Percentiles rank a stretch among this genome's conserved stretches.
Evolutionary conservation across 2,888 invertebrate genomes (phyloP).

Genomic region (Watsonalla binaria): DNA sequence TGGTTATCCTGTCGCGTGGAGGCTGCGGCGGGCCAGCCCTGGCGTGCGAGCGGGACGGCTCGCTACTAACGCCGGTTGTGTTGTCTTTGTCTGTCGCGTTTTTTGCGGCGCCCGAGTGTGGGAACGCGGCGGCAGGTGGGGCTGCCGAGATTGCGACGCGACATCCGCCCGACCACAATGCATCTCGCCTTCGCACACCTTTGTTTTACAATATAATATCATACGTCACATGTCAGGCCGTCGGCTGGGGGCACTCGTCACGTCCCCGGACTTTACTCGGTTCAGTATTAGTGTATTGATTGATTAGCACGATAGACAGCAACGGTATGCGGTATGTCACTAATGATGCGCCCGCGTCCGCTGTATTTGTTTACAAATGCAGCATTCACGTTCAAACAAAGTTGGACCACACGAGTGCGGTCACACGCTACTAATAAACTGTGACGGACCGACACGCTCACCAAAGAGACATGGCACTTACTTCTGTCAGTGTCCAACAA

Average conservation of each 20-base stretch:
- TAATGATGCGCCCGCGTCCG: conserved; percentile 31
- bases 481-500: conserved; percentile 11
- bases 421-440: conserved; percentile 33
- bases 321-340: conserved; percentile 15
- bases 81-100: conserved; percentile 64
- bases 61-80: conserved; percentile 38
- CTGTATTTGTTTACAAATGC: conserved; percentile 55
- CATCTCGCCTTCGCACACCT: conserved; percentile 59
- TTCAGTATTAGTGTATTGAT: neutral
- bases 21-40: conserved; percentile 58
- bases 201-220: conserved; percentile 67
- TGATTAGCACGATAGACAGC: conserved; percentile 3
- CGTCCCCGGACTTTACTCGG: conserved; percentile 40
- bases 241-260: conserved; percentile 18
- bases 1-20: conserved; percentile 49
- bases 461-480: conserved; percentile 16
- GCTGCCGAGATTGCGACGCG: conserved; percentile 76
- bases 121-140: conserved; percentile 77
- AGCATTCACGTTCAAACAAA: conserved; percentile 29
- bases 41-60: conserved; percentile 54
- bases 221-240: conserved; percentile 48
- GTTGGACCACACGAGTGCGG: conserved; percentile 29
- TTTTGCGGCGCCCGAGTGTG: conserved; percentile 79
- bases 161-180: conserved; percentile 77
- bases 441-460: conserved; percentile 16